phyloP scores from a whole-genome alignment of 2,888 invertebrate species.

The Vesta saturnalis region DNA sequence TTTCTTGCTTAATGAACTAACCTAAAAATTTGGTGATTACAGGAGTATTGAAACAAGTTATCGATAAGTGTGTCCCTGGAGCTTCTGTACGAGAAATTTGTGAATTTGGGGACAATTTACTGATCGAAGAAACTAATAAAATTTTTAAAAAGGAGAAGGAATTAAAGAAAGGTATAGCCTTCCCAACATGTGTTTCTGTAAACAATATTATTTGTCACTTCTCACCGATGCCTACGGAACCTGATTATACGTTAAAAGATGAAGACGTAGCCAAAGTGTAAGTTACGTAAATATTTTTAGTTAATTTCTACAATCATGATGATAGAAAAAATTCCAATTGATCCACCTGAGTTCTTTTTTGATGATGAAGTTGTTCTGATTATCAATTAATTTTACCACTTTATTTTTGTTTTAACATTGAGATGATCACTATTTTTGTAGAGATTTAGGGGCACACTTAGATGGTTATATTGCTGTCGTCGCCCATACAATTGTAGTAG shows the following conservation, averaged over 20 bases:
- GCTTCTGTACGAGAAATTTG: conserved; percentile 92
- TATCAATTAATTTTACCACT: not conserved
- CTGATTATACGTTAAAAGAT: conserved; percentile 84
- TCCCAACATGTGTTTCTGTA: conserved; percentile 97
- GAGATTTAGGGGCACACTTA: conserved; percentile 97
- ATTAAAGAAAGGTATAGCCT: conserved; percentile 97
- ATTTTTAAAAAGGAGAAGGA: conserved; percentile 99
- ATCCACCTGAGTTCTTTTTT: conserved; percentile 48
- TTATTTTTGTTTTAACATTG: not conserved
- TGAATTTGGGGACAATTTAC: conserved; percentile 87
- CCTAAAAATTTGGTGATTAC: conserved; percentile 56
- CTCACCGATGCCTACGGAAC: conserved; percentile 94
- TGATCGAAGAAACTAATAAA: conserved; percentile 92
- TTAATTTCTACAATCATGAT: not conserved
- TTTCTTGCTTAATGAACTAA: conserved; percentile 17
- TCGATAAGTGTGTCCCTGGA: conserved; percentile 87
- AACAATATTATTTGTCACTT: conserved; percentile 99
- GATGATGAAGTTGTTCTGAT: conserved; percentile 9
- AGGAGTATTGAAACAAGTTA: conserved; percentile 90
- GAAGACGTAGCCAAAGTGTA: conserved; percentile 98
- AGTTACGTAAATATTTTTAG: conserved; percentile 56
- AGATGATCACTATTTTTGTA: conserved; percentile 54
- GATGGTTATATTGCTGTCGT: conserved; percentile 99
- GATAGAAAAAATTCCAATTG: conserved; percentile 47
- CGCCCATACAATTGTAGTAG: conserved; percentile 94